Evolutionary conservation across 2,888 invertebrate species (phyloP).

Genomic region (Polylopha cassiicola): DNA sequence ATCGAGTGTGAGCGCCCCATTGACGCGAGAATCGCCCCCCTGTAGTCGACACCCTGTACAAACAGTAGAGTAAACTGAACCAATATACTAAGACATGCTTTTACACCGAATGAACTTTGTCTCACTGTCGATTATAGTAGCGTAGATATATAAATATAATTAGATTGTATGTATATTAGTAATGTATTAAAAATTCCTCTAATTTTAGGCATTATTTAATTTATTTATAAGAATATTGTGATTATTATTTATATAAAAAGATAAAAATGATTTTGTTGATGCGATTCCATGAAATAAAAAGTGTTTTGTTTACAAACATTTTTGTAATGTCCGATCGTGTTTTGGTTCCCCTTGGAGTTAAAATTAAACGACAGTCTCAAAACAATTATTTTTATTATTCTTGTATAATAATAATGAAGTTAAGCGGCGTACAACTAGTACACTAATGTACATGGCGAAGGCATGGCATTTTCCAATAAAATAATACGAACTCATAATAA

Average conservation of each 20-base stretch:
- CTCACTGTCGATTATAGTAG: slow-evolving; percentile 28
- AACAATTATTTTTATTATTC: slow-evolving; percentile 73
- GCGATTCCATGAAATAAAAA: slow-evolving; percentile 61
- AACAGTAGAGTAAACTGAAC: slow-evolving; percentile 12
- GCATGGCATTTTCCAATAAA: slow-evolving; percentile 40
- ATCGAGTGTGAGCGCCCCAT: too few species aligned
- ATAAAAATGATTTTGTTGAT: slow-evolving; percentile 40
- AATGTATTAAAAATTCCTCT: slow-evolving; percentile 51
- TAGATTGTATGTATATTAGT: slow-evolving; percentile 37
- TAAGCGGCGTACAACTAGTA: slow-evolving; percentile 68
- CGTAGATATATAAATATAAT: slow-evolving; percentile 18
- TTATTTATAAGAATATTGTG: slow-evolving; percentile 44
- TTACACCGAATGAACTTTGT: slow-evolving; percentile 22
- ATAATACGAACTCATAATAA: slow-evolving; percentile 29
- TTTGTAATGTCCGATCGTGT: too few species aligned
- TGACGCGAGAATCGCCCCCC: too few species aligned
- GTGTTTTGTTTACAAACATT: slow-evolving; percentile 46
- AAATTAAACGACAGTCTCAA: slow-evolving; percentile 52
- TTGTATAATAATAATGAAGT: slow-evolving; percentile 66
- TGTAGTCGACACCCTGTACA: slow-evolving; percentile 14
- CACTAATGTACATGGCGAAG: slow-evolving; percentile 61
- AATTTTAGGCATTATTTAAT: slow-evolving; percentile 52
- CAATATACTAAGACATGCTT: slow-evolving; percentile 19
- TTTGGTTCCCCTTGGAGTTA: slow-evolving; percentile 1
- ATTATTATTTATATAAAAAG: slow-evolving; percentile 32